Percentiles rank a stretch among this genome's conserved stretches.
Evolutionary conservation across 1,140 invertebrate species (phyloP).

Genomic region (Microplitis mediator): DNA sequence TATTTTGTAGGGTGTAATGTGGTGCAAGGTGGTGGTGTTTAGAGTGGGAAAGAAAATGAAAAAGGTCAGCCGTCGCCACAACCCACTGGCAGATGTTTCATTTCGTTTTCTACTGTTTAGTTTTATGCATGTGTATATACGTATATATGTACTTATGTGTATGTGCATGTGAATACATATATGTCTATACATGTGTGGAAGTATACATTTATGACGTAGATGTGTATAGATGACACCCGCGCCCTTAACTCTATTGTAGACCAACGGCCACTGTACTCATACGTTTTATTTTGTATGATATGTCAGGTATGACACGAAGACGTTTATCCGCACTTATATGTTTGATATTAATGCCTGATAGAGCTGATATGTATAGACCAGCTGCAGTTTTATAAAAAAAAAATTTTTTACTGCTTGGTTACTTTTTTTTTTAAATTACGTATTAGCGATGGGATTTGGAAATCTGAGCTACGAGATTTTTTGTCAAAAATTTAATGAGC

Average conservation of each 20-base stretch:
- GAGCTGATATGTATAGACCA: background rate
- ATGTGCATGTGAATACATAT: too few relatives aligned
- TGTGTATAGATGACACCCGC: slow-evolving; percentile 39
- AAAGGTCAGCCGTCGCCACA: slow-evolving; percentile 29
- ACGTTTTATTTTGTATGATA: too few relatives aligned
- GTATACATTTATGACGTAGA: slow-evolving; percentile 29
- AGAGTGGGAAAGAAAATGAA: slow-evolving; percentile 16
- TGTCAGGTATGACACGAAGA: slow-evolving; percentile 6
- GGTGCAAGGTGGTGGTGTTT: slow-evolving; percentile 44
- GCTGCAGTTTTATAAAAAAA: background rate
- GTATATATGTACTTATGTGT: too few relatives aligned
- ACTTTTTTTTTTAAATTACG: background rate
- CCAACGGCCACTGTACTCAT: slow-evolving; percentile 18
- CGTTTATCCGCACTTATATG: slow-evolving; percentile 14
- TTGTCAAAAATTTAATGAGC: too few relatives aligned
- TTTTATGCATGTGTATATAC: too few relatives aligned
- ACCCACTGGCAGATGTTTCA: slow-evolving; percentile 60
- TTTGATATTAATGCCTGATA: slow-evolving; percentile 1
- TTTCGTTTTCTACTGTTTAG: slow-evolving; percentile 24
- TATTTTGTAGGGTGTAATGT: slow-evolving; percentile 36
- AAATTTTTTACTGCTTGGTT: background rate
- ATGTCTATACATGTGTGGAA: too few relatives aligned
- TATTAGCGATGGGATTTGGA: too few relatives aligned
- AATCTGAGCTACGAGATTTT: too few relatives aligned
- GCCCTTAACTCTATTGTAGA: slow-evolving; percentile 48